Evolutionary conservation across 2,113 vertebrate genomes (phyloP).

Genomic region (Pollachius pollachius): DNA sequence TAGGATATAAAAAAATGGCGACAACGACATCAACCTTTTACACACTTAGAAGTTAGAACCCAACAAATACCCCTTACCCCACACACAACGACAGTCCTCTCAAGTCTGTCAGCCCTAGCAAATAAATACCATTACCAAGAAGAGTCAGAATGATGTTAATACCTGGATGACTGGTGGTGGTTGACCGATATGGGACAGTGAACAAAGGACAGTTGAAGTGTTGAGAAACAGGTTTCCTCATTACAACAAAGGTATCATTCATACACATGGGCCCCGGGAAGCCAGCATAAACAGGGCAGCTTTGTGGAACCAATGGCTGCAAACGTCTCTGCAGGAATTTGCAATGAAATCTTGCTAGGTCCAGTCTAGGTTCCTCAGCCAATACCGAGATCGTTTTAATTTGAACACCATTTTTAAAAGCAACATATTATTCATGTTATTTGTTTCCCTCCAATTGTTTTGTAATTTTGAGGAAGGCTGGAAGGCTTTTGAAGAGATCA

Average conservation of each 20-base stretch:
- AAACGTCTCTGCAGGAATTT: neutral
- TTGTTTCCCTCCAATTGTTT: no score
- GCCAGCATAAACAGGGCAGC: slow-evolving; percentile 51
- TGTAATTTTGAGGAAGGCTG: no score
- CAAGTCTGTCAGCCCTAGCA: slow-evolving; percentile 22
- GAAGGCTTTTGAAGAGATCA: no score
- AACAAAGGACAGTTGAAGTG: slow-evolving; percentile 34
- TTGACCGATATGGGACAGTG: slow-evolving; percentile 24
- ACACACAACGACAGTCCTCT: neutral
- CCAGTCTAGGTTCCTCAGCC: no score
- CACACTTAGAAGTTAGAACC: neutral
- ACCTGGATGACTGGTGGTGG: slow-evolving; percentile 30
- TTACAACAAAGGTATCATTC: slow-evolving; percentile 59
- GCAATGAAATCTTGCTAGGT: neutral
- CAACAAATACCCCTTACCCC: neutral
- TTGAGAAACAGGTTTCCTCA: slow-evolving; percentile 14
- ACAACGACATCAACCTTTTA: neutral
- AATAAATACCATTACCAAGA: slow-evolving; percentile 29
- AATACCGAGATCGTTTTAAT: no score
- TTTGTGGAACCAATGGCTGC: slow-evolving; percentile 30
- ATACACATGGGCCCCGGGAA: slow-evolving; percentile 26
- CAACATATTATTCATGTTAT: no score
- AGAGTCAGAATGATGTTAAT: slow-evolving; percentile 35
- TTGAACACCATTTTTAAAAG: no score
- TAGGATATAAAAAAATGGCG: neutral